Conservation (phyloP, 1,140 invertebrate species). For the Glossosoma conforme region DNA sequence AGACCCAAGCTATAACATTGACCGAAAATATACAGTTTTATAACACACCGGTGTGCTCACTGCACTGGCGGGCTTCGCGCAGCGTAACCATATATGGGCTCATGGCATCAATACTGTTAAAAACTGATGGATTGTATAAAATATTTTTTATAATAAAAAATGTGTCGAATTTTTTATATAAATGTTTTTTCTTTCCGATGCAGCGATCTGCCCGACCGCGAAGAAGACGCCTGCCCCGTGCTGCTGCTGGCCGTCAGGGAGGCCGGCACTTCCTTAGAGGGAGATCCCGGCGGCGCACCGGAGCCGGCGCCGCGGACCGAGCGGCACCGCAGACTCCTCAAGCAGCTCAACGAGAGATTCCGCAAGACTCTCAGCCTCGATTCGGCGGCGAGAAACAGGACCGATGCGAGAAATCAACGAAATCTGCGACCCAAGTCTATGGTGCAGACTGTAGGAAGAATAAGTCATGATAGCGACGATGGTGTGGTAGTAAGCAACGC, state of each 20-base stretch:
- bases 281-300: conserved; percentile 39
- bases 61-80: no score
- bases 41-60: no score
- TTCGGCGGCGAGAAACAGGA: conserved; percentile 22
- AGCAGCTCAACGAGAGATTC: conserved; percentile 47
- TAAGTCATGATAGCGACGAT: not conserved
- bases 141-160: no score
- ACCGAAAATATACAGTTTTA: no score
- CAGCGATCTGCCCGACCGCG: conserved; percentile 28
- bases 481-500: not conserved
- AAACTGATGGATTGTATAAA: no score
- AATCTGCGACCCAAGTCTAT: conserved; percentile 44
- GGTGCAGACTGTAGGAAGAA: conserved; percentile 24
- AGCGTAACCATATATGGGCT: no score
- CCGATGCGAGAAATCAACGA: not conserved
- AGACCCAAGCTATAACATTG: no score
- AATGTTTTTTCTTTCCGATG: conserved; percentile 5
- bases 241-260: conserved; percentile 25
- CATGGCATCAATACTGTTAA: no score
- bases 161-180: no score
- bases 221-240: conserved; percentile 21
- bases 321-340: conserved; percentile 40
- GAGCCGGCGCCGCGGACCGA: conserved; percentile 41
- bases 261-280: not conserved
- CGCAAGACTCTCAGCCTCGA: conserved; percentile 48